Base-by-base conservation (phyloP, 1,140 invertebrate genomes). In the Camponotus pennsylvanicus region DNA sequence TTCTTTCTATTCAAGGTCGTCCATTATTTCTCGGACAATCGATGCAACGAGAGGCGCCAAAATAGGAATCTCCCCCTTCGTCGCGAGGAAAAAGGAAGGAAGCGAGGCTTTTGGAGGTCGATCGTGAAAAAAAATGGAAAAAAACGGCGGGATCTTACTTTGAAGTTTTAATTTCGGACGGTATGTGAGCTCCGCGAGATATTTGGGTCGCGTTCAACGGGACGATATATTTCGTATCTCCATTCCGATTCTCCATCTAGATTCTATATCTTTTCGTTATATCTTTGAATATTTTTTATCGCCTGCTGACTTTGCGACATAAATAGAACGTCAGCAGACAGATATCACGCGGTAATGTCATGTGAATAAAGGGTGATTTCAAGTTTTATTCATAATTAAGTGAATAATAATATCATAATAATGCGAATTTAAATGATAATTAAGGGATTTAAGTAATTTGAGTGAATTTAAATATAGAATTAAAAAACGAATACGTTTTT, bases 1-100 rank as follows among this genome's bases (percentile, higher is more conserved):
- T 78, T 55, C 13, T 34, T 34, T 21, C 34, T 45, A 9, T 59
- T 32, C 80, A 87, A 87, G 86, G 80, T 55, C 71, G 18, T 64
- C 52, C 71, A 85, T 87, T 87, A 85, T 87, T 87, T 71, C 15
- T 40, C 37, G 42, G 21, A 66, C 86, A 87, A 85, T 87, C 86
- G 80, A 85, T 87, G 42, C 80, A n/a, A 66, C 40, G 34, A 59
- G 69, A 52, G 55, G 34, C 49, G 40, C 7, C 40, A 27, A 11
- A 27, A 71, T 82, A 59, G 57, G 77, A 71, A 57, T 34, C 64
- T 2, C 40, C 6, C 32, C 6, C 42, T 59, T 69, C 64, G 8
- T 42, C 52, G 21, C 15, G 37, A 15, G 27, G 32, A 11, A 21
- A 71, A 49, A n/a, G 11, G 34, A 66, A 71, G 15, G 8, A n/a